These are phyloP conservation scores for Illadopsis cleaveri DNA, from an alignment of 2,113 vertebrate species.

Conservation along the genomic window DNA sequence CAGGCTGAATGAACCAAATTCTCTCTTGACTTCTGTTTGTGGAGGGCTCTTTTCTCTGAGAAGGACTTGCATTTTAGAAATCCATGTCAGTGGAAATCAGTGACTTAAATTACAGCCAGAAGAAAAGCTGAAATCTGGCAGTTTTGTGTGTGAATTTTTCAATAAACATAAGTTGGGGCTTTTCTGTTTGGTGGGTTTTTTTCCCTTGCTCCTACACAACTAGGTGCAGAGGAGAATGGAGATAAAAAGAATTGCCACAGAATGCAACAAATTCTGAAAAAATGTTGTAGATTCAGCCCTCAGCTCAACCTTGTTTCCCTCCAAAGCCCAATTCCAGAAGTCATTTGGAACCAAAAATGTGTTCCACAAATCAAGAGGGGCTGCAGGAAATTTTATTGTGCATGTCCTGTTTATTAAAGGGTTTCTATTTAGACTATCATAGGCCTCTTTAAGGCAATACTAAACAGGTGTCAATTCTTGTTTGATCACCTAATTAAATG, in stretches of 20 bases:
- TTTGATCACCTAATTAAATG: background rate
- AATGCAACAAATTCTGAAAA: background rate
- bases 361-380: background rate
- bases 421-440: background rate
- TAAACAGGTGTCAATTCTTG: background rate
- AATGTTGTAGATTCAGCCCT: background rate
- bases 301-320: background rate
- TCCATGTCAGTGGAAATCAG: background rate
- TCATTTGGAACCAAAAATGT: background rate
- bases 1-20: accelerated
- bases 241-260: background rate
- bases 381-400: background rate
- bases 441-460: background rate
- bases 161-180: background rate
- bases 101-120: background rate
- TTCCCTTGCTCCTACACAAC: background rate
- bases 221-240: background rate
- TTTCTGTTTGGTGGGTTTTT: background rate
- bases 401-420: background rate
- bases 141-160: background rate
- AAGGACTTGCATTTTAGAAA: background rate
- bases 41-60: background rate
- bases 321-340: background rate
- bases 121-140: background rate
- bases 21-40: background rate